Base-by-base conservation (phyloP, 2,113 vertebrate species). In the Festucalex cinctus region DNA sequence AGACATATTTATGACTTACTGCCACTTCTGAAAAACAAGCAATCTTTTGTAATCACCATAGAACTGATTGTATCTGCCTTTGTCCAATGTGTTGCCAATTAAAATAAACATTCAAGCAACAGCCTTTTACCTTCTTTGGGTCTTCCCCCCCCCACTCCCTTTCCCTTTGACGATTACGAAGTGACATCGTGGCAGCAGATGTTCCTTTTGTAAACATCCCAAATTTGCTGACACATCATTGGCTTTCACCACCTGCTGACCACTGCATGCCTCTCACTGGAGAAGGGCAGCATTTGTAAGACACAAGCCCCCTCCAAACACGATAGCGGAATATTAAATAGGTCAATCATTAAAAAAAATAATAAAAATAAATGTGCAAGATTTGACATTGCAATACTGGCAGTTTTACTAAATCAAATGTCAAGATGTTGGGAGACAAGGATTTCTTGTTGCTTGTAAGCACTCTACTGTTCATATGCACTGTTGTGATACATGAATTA, bases 101-200 rank as follows among this genome's bases (percentile, higher is more conserved):
- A 43, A 81, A 88, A 87, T 78, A 86, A 85, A 86, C 41, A 56
- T 71, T 63, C 3, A 73, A 24, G 57, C 13, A 78, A 59, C 20
- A 62, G 51, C 48, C 48, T 12, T 71, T 69, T 68, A 19, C 14
- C 20, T 35, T 46, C 17, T 19, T 19, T 6, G 5, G 17, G 5
- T 46, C 3, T 46, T 6, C 1, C 16, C 6, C 16, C 6, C 44
- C 6, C 17, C 6, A 1, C 12, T 3, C 9, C 39, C 9, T 13
- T 13, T 5, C 17, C 6, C 32, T 26, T 37, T 32, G 54, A 57
- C 8, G 14, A 17, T 26, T 26, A 32, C 26, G 54, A 57, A 57
- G 26, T 28, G 54, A 57, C 26, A 14, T 57, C 26, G 19, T 57
- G 13, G 26, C 26, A 32, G 54, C 54, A 57, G 54, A 57, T 57